A percentile compares a stretch with the other conserved stretches of the same genome.
These are phyloP conservation scores for Urechis unicinctus DNA, from an alignment of 2,888 invertebrate genomes.

Conservation along the genomic window DNA sequence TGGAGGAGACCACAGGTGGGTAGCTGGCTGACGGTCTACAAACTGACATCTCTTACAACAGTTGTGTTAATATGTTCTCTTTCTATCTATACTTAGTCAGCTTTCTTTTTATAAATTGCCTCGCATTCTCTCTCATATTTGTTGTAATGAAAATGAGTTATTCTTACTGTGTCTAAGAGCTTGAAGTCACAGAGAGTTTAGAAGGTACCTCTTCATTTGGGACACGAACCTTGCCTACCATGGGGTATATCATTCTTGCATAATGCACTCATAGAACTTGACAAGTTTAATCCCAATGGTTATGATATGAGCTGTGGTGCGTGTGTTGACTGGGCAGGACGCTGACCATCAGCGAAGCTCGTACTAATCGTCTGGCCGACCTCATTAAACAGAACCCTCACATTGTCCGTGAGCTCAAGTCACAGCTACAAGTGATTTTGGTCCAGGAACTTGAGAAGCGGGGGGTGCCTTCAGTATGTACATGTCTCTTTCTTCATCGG, in stretches of 20 bases:
- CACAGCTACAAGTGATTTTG: not conserved
- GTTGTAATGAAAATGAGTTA: too few relatives aligned
- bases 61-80: too few relatives aligned
- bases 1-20: too few relatives aligned
- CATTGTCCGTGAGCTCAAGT: not conserved
- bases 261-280: too few relatives aligned
- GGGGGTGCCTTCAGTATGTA: not conserved
- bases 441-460: not conserved
- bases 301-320: not conserved
- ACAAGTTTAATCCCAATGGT: not conserved
- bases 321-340: too few relatives aligned
- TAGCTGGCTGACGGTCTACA: too few relatives aligned
- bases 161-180: too few relatives aligned
- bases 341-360: not conserved
- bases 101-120: too few relatives aligned
- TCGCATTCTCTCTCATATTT: too few relatives aligned
- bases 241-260: not conserved
- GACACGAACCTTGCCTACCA: not conserved
- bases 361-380: not conserved
- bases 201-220: not conserved
- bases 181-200: too few relatives aligned
- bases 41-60: too few relatives aligned
- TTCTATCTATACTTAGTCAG: too few relatives aligned
- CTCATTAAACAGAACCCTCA: not conserved
- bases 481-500: not conserved